Percentiles rank a stretch among this genome's conserved stretches.
phyloP scores from a whole-genome alignment of 2,113 vertebrate genomes.

The Thalassoma bifasciatum region DNA sequence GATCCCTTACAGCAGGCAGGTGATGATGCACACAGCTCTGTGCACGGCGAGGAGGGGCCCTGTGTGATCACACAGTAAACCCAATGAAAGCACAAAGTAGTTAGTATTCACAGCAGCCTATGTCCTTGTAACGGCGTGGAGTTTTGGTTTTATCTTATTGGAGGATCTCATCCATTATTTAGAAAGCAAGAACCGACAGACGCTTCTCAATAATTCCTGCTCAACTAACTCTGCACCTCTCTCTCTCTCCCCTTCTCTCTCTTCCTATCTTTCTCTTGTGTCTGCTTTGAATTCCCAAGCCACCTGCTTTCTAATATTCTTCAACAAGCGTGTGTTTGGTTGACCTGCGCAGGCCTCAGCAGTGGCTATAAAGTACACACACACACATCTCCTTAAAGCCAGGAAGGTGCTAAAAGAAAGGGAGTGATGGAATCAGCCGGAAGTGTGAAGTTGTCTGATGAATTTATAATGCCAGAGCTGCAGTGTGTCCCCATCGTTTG shows the following conservation, averaged over 20 bases:
- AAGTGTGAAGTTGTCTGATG: constrained; percentile 27
- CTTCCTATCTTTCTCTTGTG: neutral
- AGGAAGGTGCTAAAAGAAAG: constrained; percentile 14
- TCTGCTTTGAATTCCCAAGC: constrained; percentile 9
- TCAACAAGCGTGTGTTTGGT: constrained; percentile 13
- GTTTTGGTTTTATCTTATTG: constrained; percentile 75
- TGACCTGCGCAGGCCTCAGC: constrained; percentile 23
- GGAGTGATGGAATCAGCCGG: neutral
- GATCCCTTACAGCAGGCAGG: constrained; percentile 44
- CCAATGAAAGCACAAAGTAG: constrained; percentile 53
- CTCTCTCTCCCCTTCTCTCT: constrained; percentile 2
- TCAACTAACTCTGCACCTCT: constrained; percentile 33
- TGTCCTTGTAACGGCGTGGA: constrained; percentile 73
- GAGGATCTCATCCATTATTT: constrained; percentile 82
- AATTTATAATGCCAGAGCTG: constrained; percentile 17
- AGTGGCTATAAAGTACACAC: neutral
- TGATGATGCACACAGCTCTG: constrained; percentile 46
- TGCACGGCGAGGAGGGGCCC: constrained; percentile 19
- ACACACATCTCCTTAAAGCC: constrained; percentile 1
- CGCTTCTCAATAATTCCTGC: constrained; percentile 72
- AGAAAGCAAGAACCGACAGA: constrained; percentile 66
- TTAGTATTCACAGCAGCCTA: constrained; percentile 74
- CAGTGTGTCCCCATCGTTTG: constrained; percentile 18
- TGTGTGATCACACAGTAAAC: constrained; percentile 58
- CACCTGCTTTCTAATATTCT: constrained; percentile 17